phyloP scores from a whole-genome alignment of 2,888 invertebrate genomes.

The Macaria liturata region DNA sequence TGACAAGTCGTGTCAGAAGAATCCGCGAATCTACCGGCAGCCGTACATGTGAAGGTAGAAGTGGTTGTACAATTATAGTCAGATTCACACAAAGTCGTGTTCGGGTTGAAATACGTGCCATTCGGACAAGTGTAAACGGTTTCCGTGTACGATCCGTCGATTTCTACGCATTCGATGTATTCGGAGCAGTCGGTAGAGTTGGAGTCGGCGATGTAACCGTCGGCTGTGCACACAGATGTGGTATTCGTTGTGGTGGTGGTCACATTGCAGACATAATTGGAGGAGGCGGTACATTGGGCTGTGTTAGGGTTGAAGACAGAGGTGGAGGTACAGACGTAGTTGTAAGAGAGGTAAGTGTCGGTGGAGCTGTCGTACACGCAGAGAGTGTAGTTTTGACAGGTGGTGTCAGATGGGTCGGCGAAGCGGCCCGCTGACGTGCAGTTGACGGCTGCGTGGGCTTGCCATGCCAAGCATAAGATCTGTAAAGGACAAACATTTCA shows the following conservation, averaged over 20 bases:
- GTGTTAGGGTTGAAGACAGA: slow-evolving; percentile 66
- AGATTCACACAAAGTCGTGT: slow-evolving; percentile 61
- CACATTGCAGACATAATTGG: slow-evolving; percentile 58
- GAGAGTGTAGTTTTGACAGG: slow-evolving; percentile 68
- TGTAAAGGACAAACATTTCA: slow-evolving; percentile 20
- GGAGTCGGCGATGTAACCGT: slow-evolving; percentile 61
- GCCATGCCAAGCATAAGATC: slow-evolving; percentile 44
- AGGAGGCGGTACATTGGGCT: slow-evolving; percentile 54
- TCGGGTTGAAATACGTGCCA: slow-evolving; percentile 59
- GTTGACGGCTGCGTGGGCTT: slow-evolving; percentile 52
- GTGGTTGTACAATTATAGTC: slow-evolving; percentile 52
- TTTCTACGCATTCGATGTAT: slow-evolving; percentile 62
- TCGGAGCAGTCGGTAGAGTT: slow-evolving; percentile 55
- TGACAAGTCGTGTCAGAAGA: slow-evolving; percentile 63
- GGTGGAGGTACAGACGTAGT: slow-evolving; percentile 68
- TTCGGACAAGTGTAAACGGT: slow-evolving; percentile 57
- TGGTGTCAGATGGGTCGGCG: slow-evolving; percentile 61
- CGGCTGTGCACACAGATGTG: slow-evolving; percentile 54
- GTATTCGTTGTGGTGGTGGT: slow-evolving; percentile 37
- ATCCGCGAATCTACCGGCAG: slow-evolving; percentile 68
- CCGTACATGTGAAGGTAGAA: slow-evolving; percentile 54
- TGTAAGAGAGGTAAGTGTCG: slow-evolving; percentile 52
- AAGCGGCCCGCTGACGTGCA: slow-evolving; percentile 62
- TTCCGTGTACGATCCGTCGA: slow-evolving; percentile 53
- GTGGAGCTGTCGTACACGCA: slow-evolving; percentile 54